These are phyloP conservation scores for Eustalomyia histrio DNA, from an alignment of 2,888 invertebrate species.

Conservation along the genomic window DNA sequence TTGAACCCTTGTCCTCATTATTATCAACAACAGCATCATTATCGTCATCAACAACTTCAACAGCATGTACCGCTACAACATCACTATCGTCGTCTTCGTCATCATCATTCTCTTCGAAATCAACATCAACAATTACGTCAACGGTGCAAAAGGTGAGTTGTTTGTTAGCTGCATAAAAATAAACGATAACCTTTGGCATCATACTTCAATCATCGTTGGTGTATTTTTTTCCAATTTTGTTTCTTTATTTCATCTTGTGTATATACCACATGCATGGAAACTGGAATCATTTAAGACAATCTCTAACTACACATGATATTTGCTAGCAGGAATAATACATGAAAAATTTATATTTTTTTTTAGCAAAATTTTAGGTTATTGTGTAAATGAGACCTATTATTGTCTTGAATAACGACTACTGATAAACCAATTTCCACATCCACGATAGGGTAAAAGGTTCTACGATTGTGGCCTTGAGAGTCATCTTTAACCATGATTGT, in stretches of 20 bases:
- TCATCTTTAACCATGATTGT: too few species aligned
- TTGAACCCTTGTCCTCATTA: slow-evolving; percentile 37
- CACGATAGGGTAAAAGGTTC: too few species aligned
- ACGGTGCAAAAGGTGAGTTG: slow-evolving; percentile 58
- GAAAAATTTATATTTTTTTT: too few species aligned
- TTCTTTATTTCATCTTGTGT: background rate
- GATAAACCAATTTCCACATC: too few species aligned
- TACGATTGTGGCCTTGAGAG: too few species aligned
- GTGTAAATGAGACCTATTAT: too few species aligned
- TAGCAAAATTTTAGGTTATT: too few species aligned
- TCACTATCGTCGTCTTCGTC: background rate
- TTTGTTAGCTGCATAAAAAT: slow-evolving; percentile 21
- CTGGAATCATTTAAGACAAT: too few species aligned
- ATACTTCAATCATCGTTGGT: slow-evolving; percentile 24
- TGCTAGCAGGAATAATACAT: too few species aligned
- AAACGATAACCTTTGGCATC: slow-evolving; percentile 41
- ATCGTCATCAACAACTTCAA: slow-evolving; percentile 17
- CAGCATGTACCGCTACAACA: slow-evolving; percentile 24
- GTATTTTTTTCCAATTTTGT: background rate
- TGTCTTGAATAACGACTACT: too few species aligned
- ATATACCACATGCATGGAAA: background rate
- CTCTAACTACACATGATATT: too few species aligned
- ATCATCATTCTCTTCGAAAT: slow-evolving; percentile 21
- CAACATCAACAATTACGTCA: slow-evolving; percentile 48
- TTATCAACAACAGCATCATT: slow-evolving; percentile 12